A percentile compares a stretch with the other conserved stretches of the same genome.
These are phyloP conservation scores for Acleris emargana DNA, from an alignment of 2,888 invertebrate genomes.

Conservation along the genomic window DNA sequence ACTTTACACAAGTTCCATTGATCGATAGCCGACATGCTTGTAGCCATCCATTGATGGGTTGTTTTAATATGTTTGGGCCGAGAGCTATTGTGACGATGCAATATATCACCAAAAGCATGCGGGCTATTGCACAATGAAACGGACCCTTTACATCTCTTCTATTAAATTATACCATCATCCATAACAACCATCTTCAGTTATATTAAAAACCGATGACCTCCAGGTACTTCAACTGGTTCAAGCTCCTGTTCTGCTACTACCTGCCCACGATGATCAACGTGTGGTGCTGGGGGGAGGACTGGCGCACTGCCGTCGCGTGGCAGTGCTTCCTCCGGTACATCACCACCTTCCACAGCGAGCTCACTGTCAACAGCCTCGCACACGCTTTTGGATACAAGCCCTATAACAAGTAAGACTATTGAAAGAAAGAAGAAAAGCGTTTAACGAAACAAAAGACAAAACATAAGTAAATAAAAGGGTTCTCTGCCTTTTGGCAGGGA, in stretches of 20 bases:
- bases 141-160: too few relatives aligned
- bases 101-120: too few relatives aligned
- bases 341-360: constrained; percentile 91
- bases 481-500: too few relatives aligned
- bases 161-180: too few relatives aligned
- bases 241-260: constrained; percentile 88
- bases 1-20: too few relatives aligned
- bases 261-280: constrained; percentile 88
- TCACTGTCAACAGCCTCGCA: constrained; percentile 94
- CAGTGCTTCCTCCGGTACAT: constrained; percentile 90
- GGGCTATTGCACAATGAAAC: too few relatives aligned
- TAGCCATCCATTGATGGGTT: too few relatives aligned
- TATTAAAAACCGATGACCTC: not conserved
- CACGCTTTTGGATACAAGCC: constrained; percentile 87
- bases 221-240: constrained; percentile 87
- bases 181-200: too few relatives aligned
- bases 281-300: constrained; percentile 88
- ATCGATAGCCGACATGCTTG: too few relatives aligned
- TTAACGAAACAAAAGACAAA: not conserved
- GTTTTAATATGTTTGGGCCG: too few relatives aligned
- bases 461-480: too few relatives aligned
- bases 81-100: too few relatives aligned
- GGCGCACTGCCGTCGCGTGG: constrained; percentile 87
- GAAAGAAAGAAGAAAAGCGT: not conserved
- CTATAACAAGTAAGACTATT: constrained; percentile 68